Evolutionary conservation across 2,113 vertebrate genomes (phyloP), one percentile per base, ranked within the genome.

Genomic region (Larimichthys polyactis): DNA sequence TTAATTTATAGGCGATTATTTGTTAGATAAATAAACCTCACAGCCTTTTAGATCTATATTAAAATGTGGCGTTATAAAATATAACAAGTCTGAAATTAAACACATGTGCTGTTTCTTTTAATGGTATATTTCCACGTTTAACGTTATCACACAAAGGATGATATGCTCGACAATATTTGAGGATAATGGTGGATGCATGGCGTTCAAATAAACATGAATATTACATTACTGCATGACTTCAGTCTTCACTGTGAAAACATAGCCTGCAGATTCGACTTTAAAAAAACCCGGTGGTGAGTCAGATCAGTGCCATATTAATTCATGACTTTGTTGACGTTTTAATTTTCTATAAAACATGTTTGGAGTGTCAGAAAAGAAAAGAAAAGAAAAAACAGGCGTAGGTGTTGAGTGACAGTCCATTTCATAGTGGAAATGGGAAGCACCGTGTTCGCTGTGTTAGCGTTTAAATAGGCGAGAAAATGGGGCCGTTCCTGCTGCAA

Each of bases 331-430:
- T 62, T 85, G 72, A 85, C 79, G 44, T 75, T 76, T 77, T 84
- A 64, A 73, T 84, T 81, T 54, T 60, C 55, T 59, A n/a, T 1
- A 24, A 19, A 52, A n/a, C 11, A 9, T 20, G 59, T 73, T 85
- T 27, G 14, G 59, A 16, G 59, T n/a, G 60, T 12, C 48, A 73
- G 24, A 1, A 24, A 24, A 76, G 2, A 40, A 1, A 40, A 2
- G 1, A 36, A 36, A 46, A 46, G 4, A 40, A 1, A 40, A 36
- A 36, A 7, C 32, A 63, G 36, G 16, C 2, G 71, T 19, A 49
- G 58, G 65, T 74, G 79, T 36, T 89, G 88, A 86, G 85, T 92
- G 89, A 89, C 90, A 90, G 81, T 84, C 27, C 48, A 24, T 69
- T 76, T 81, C 75, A 55, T 10, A 8, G n/a, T 71, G 85, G 80